phyloP scores from a whole-genome alignment of 2,113 vertebrate species.

The Epinephelus cyanopodus region DNA sequence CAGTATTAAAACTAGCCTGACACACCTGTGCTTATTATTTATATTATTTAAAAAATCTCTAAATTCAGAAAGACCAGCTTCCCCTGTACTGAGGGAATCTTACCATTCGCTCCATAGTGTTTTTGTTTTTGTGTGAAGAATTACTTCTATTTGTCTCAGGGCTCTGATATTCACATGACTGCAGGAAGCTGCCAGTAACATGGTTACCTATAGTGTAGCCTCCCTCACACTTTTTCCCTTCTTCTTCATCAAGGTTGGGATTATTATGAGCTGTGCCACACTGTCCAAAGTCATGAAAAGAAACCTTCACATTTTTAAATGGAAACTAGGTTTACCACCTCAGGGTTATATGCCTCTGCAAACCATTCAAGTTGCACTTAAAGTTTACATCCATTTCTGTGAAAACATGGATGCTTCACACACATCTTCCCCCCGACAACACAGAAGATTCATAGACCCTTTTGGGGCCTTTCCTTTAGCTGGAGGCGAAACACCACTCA shows the following conservation, averaged over 20 bases:
- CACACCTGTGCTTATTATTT: conserved; percentile 17
- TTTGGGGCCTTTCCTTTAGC: no score
- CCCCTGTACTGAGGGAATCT: not conserved
- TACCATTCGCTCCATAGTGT: not conserved
- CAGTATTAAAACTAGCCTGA: not conserved
- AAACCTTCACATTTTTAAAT: not conserved
- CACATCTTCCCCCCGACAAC: no score
- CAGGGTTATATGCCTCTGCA: no score
- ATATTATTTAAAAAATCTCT: conserved; percentile 6
- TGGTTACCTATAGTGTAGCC: not conserved
- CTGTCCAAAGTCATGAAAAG: not conserved
- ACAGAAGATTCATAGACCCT: no score
- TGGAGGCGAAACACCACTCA: no score
- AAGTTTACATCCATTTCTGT: no score
- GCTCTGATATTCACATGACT: not conserved
- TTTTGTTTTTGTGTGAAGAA: not conserved
- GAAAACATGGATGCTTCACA: no score
- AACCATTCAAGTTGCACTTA: no score
- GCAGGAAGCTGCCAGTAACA: not conserved
- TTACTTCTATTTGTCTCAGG: conserved; percentile 5
- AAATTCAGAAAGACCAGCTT: not conserved
- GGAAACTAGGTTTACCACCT: not conserved
- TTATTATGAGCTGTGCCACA: not conserved
- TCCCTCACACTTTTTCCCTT: no score
- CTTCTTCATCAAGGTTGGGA: not conserved